Conservation (phyloP, 1,140 invertebrate genomes). For the Aphaenogaster floridana region DNA sequence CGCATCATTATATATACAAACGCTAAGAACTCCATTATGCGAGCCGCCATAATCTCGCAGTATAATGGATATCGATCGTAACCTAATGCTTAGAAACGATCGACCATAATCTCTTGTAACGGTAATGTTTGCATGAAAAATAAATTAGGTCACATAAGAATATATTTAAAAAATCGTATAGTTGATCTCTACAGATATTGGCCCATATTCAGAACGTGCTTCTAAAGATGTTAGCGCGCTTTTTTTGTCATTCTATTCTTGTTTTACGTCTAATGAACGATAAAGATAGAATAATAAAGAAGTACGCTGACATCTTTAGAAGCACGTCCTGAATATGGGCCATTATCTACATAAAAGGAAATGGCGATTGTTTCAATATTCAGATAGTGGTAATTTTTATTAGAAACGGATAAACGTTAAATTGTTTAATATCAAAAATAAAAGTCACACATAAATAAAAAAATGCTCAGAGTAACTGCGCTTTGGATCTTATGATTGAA, state of each 20-base stretch:
- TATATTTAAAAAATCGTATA: neutral
- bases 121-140: neutral
- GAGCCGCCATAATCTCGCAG: neutral
- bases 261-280: too few relatives aligned
- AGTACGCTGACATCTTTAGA: too few relatives aligned
- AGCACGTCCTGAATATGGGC: too few relatives aligned
- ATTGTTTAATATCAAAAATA: neutral
- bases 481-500: neutral
- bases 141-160: neutral
- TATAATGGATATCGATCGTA: slow-evolving; percentile 24
- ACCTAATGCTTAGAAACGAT: slow-evolving; percentile 11
- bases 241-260: too few relatives aligned
- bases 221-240: too few relatives aligned
- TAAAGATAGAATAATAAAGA: too few relatives aligned
- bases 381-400: neutral
- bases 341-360: neutral
- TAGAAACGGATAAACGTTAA: neutral
- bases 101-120: neutral
- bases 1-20: neutral
- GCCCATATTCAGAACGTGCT: too few relatives aligned
- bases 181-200: neutral
- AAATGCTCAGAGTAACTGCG: neutral
- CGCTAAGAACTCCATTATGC: neutral
- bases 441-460: neutral
- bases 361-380: neutral